These are phyloP conservation scores for Camponotus pennsylvanicus DNA, from an alignment of 1,140 invertebrate genomes.

Conservation along the genomic window DNA sequence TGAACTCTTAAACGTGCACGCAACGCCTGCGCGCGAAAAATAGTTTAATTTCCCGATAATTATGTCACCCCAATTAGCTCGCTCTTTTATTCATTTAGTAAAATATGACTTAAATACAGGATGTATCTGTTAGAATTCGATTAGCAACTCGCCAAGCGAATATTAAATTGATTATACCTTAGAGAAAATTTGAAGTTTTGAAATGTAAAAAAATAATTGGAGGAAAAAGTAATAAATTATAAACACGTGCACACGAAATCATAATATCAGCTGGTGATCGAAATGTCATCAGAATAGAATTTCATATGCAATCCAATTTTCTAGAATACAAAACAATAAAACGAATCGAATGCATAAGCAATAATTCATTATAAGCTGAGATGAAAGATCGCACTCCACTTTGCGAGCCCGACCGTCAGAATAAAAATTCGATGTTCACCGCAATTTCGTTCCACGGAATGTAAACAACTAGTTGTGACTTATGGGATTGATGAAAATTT, in stretches of 20 bases:
- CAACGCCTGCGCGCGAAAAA: neutral
- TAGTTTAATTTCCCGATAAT: slow-evolving; percentile 42
- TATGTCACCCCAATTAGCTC: neutral
- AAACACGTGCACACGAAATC: neutral
- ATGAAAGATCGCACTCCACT: neutral
- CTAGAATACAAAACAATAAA: slow-evolving; percentile 2
- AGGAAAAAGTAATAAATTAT: neutral
- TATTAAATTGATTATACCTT: neutral
- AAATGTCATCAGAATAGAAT: neutral
- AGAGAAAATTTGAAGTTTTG: neutral
- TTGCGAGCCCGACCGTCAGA: no score
- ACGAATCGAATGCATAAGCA: neutral
- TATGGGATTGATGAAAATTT: slow-evolving; percentile 39
- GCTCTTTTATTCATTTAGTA: neutral
- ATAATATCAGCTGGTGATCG: neutral
- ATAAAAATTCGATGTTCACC: neutral
- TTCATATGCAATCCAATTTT: neutral
- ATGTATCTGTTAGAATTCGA: neutral
- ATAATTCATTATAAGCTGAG: neutral
- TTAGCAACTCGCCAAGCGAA: neutral
- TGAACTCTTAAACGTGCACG: slow-evolving; percentile 25
- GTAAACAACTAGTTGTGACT: slow-evolving; percentile 29
- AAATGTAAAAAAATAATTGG: neutral
- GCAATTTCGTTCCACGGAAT: slow-evolving; percentile 21
- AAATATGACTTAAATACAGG: neutral